Evolutionary conservation across 2,797 vertebrate genomes (phyloP), one percentile per base, ranked within the genome.

Genomic region (Malurus leucopterus): DNA sequence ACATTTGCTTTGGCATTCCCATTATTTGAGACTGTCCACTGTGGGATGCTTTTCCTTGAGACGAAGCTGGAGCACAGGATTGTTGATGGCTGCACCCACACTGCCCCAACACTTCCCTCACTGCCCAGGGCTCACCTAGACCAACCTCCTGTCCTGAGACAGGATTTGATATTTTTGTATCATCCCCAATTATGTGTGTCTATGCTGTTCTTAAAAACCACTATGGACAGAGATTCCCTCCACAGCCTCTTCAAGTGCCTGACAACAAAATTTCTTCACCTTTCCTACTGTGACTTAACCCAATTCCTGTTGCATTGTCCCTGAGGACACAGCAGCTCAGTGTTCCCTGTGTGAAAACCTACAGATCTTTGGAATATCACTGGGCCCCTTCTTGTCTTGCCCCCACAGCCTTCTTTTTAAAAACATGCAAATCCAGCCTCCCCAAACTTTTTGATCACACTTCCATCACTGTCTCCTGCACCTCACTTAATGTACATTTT

Each of bases 161-260:
- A 71, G 21, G 13, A 27, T 24, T 63, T 34, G 20, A 0, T 40
- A 36, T 34, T 54, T 80, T 81, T 63, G 9, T 40, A 59, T 51
- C 32, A n/a, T 10, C 17, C 23, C 13, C 11, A 50, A 15, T 47
- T 43, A 13, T 0, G 0, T 34, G 49, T 50, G 13, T 40, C 22
- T 64, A 7, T 47, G 11, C 40, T 76, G 32, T 73, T 74, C 49
- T 69, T 43, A 67, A 70, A 70, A 74, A 11, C 6, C 67, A 78
- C 58, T 36, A 51, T 9, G 38, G 58, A 58, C 69, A 75, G 59
- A 68, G 63, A 61, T 75, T 59, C 27, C 41, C n/a, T 84, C 49
- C 13, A 12, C 59, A 82, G 27, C 63, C 23, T 29, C 9, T 43
- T 62, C 36, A 23, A 58, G 40, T 21, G 32, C 65, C 49, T 29